Base-by-base conservation (phyloP, 2,888 invertebrate genomes). In the Escarpia spicata region DNA sequence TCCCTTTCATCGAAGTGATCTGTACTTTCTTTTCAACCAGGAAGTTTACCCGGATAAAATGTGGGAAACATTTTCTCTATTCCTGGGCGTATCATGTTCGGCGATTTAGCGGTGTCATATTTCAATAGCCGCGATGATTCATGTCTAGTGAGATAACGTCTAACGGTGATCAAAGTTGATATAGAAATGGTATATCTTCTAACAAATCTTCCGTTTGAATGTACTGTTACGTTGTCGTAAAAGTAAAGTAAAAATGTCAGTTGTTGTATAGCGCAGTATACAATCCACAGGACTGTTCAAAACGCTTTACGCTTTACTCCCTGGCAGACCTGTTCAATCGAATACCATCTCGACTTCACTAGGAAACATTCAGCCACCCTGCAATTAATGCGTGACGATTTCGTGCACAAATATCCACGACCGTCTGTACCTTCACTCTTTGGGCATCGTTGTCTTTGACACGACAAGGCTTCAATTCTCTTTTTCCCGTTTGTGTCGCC, bases 61-160 rank as follows among this genome's bases (percentile, higher is more conserved):
- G 75, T 75, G 75, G 75, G n/a, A 75, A 75, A 75, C 26, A 26
- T 75, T n/a, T 75, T 75, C 75, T n/a, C 75, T 75, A 75, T 75
- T 26, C n/a, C 26, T 75, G 75, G 75, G 19, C 26, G 26, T 75
- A 26, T 75, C 75, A 26, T 75, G 75, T 26, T 75, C 19, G 26
- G 19, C 75, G 75, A 75, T 26, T n/a, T 75, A 75, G n/a, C 75
- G 19, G 75, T 75, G 75, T 6, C 15, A 26, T 6, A 3, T 26
- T 19, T 75, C 75, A 75, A 19, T 19, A 26, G 75, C 26, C 75
- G n/a, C 75, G 75, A 26, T 19, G 75, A 75, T 15, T 75, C 75
- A 75, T 6, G 3, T 26, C 6, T 75, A 4, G 75, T n/a, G 26
- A 75, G 19, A 75, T 75, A 26, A 15, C 26, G 6, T 15, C 75